Evolutionary conservation across 2,888 invertebrate species (phyloP), one percentile per base, ranked within the genome.

Genomic region (Ganaspis brasiliensis): DNA sequence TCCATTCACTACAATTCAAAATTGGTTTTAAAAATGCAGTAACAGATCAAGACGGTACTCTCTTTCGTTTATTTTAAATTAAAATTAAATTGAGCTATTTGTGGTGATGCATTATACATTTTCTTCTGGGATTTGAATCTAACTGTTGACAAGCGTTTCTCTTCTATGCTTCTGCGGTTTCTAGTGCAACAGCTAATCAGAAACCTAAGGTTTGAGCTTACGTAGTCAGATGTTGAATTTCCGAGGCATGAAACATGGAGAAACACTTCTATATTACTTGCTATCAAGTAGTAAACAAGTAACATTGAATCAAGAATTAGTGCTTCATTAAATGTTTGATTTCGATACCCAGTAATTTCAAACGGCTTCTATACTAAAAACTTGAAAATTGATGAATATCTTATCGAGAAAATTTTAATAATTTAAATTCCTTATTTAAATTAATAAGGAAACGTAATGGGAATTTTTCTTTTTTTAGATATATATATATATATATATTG

Each of bases 221-320:
- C 24, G 56, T 78, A 75, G 73, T 52, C 61, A 67, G 67, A 26
- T 24, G n/a, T n/a, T 26, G 8, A 14, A 8, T 45, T 67, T 67
- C 67, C 24, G 24, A 40, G 24, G 21, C 45, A n/a, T 24, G 12
- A 21, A 40, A 63, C 21, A 21, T 21, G 4, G 14, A 40, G 14
- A 63, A 21, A 40, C 40, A 40, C 21, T 14, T n/a, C 4, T 40
- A 1, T 16, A n/a, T 10, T 40, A 45, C 49, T n/a, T 37, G 19
- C 21, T 19, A 12, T 10, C 26, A 14, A 67, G 19, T 19, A 14
- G 14, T 10, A 67, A 14, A 26, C 4, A 45, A 24, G 24, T 21
- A 14, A 14, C 24, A 21, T 21, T 3, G 24, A 67, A 52, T 52
- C 52, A 19, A 8, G 52, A 52, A 52, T 52, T 45, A 45, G 8